Conservation (phyloP, 2,113 vertebrate genomes). For the Lophius piscatorius region DNA sequence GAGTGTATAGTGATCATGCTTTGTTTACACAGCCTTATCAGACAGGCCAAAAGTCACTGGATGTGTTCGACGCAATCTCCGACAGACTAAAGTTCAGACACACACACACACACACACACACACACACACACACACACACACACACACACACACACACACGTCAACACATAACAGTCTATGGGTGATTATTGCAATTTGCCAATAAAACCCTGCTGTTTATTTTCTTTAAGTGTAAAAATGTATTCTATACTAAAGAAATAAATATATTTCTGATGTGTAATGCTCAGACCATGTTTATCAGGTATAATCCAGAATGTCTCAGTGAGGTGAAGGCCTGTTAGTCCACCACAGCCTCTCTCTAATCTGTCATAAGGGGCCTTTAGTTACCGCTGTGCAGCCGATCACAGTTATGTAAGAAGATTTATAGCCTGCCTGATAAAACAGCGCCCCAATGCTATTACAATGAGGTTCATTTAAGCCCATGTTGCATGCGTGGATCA, state of each 20-base stretch:
- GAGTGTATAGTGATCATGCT: conserved; percentile 7
- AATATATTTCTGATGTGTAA: background rate
- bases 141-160: too few species aligned
- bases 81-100: conserved; percentile 66
- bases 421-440: conserved; percentile 47
- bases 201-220: too few species aligned
- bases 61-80: conserved; percentile 59
- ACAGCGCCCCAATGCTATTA: background rate
- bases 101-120: background rate
- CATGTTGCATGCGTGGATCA: conserved; percentile 17
- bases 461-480: background rate
- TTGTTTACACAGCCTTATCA: conserved; percentile 62
- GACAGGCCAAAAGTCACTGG: conserved; percentile 43
- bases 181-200: too few species aligned
- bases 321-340: conserved; percentile 3
- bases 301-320: conserved; percentile 19
- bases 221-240: too few species aligned
- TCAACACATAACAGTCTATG: too few species aligned
- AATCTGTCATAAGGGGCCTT: conserved; percentile 41
- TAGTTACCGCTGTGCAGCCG: conserved; percentile 18
- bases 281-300: background rate
- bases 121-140: conserved; percentile 8
- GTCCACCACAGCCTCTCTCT: conserved; percentile 4
- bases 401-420: conserved; percentile 61
- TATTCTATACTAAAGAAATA: background rate